Base-by-base conservation (phyloP, 2,888 invertebrate species). In the Ophion slaviceki region DNA sequence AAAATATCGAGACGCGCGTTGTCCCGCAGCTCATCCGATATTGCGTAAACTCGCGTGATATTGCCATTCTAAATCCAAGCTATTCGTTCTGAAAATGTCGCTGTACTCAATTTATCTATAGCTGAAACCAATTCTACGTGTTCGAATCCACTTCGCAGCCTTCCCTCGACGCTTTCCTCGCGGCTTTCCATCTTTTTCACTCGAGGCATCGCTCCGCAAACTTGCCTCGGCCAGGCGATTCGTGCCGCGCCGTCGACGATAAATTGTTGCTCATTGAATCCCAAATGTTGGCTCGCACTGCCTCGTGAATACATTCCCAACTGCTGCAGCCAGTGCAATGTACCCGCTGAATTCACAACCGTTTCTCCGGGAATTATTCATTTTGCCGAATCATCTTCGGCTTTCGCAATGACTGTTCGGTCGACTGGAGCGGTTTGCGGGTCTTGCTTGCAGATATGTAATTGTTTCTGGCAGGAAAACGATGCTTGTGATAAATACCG, bases 261-360 rank as follows among this genome's bases (percentile, higher is more conserved):
- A 85, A 82, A 82, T 82, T 79, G 75, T 79, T 82, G 79, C 79
- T 82, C 85, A 82, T 85, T 79, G 85, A 85, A 82, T 85, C 82
- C 75, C 85, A 82, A 79, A 85, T 79, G 47, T 36, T 66, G 57
- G 36, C 36, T 70, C 17, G 45, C 59, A 14, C 32, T 64, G 36
- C 64, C 68, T 70, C 79, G 66, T 70, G 32, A 59, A 85, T 85
- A 79, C 79, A 79, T 79, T 59, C 59, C 64, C 4, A 64, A 53
- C 40, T 62, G 45, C 36, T 59, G 59, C 5, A 17, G 28, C 64
- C 59, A 66, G 82, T 85, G 68, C 82, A 64, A 75, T 74, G 74
- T 62, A 67, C 76, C 59, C 57, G 53, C 36, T 20, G 70, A 45
- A 79, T 82, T 79, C 53, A 47, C 66, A 66, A 59, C 74, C 32